These are phyloP conservation scores for Anolis sagrei DNA, from an alignment of 2,113 vertebrate species.

Conservation along the genomic window DNA sequence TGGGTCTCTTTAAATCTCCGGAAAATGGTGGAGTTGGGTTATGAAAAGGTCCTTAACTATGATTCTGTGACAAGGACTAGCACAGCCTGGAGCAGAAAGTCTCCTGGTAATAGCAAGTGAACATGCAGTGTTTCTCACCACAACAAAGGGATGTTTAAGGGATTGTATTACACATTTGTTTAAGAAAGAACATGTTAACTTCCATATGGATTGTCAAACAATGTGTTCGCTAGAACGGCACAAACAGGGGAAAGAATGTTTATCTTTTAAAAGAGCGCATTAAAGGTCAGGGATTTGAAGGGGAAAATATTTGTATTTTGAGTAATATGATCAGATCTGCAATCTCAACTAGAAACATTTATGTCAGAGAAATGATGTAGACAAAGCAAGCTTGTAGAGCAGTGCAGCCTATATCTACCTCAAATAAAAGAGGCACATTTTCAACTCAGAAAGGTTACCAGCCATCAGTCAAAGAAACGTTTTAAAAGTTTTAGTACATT, in stretches of 20 bases:
- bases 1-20: background rate
- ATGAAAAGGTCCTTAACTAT: conserved; percentile 54
- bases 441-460: conserved; percentile 43
- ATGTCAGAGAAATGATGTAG: background rate
- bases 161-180: conserved; percentile 52
- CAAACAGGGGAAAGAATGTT: conserved; percentile 22
- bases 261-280: conserved; percentile 6
- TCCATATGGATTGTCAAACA: conserved; percentile 45
- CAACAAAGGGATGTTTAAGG: conserved; percentile 43
- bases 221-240: conserved; percentile 26
- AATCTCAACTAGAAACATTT: conserved; percentile 33
- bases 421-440: conserved; percentile 25
- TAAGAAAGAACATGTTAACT: conserved; percentile 55
- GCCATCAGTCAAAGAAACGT: background rate
- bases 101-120: conserved; percentile 34
- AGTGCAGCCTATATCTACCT: background rate
- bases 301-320: conserved; percentile 39
- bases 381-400: background rate
- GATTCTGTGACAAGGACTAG: conserved; percentile 56
- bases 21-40: conserved; percentile 42
- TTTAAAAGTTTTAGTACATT: conserved; percentile 25
- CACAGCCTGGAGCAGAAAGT: conserved; percentile 65
- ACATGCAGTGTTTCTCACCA: conserved; percentile 49
- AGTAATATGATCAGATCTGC: conserved; percentile 29
- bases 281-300: conserved; percentile 12